These are phyloP conservation scores for Limonius californicus DNA, from an alignment of 1,140 invertebrate genomes.

Conservation along the genomic window DNA sequence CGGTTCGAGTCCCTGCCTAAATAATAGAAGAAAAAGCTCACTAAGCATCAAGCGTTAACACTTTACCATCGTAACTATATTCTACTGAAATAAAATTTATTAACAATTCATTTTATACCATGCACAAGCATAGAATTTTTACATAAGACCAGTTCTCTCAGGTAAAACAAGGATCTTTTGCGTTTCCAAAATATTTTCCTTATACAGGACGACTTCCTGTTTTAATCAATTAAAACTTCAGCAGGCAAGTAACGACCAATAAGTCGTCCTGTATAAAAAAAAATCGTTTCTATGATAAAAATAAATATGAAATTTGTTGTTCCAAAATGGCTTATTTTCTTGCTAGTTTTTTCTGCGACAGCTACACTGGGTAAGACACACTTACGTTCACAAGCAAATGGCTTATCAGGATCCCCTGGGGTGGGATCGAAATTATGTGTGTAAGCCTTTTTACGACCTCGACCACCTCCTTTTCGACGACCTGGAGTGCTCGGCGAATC, in stretches of 20 bases:
- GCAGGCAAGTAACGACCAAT: no score
- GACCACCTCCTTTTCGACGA: constrained; percentile 48
- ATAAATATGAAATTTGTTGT: no score
- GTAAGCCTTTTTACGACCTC: constrained; percentile 68
- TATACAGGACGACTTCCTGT: no score
- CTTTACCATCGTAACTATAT: constrained; percentile 11
- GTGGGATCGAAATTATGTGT: constrained; percentile 62
- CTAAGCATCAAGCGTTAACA: constrained; percentile 40
- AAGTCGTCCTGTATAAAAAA: neutral
- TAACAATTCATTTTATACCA: constrained; percentile 18
- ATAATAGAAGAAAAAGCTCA: constrained; percentile 45
- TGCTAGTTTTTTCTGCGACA: no score
- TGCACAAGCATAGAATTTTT: constrained; percentile 33
- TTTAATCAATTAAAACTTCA: no score
- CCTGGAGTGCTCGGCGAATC: constrained; percentile 46
- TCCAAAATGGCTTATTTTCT: no score
- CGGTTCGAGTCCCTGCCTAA: constrained; percentile 48
- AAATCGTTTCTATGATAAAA: constrained; percentile 12
- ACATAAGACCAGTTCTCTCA: no score
- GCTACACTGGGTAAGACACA: no score
- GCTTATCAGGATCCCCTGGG: constrained; percentile 77
- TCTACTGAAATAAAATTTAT: constrained; percentile 10
- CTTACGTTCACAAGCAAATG: constrained; percentile 91
- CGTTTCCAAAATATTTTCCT: no score
- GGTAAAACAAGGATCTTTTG: no score